A percentile compares a stretch with the other conserved stretches of the same genome.
Conservation (phyloP, 2,113 vertebrate genomes). For the Euleptes europaea region DNA sequence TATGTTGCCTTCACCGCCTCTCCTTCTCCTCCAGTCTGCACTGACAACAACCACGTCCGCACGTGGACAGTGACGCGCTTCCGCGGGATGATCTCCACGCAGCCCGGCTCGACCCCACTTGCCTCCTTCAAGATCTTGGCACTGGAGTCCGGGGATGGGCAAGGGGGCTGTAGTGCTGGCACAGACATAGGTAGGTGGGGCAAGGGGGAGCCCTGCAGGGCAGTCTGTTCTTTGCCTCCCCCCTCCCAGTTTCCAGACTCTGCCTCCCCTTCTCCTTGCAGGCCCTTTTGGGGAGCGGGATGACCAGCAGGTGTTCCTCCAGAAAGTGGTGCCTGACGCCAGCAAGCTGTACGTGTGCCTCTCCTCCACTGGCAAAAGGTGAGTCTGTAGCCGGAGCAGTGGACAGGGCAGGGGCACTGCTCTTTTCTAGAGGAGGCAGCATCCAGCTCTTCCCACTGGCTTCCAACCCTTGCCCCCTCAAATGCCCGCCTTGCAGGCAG, state of each 20-base stretch:
- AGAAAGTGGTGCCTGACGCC: slow-evolving; percentile 88
- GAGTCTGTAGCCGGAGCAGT: not conserved
- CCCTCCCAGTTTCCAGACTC: accelerated
- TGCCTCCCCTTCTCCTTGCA: slow-evolving; percentile 29
- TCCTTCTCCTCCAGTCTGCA: slow-evolving; percentile 78
- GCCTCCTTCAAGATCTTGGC: slow-evolving; percentile 92
- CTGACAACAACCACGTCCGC: slow-evolving; percentile 90
- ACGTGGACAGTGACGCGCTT: slow-evolving; percentile 93
- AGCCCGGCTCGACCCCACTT: slow-evolving; percentile 89
- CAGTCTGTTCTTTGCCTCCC: no score
- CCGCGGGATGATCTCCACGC: slow-evolving; percentile 93
- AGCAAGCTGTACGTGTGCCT: slow-evolving; percentile 87
- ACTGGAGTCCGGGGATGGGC: slow-evolving; percentile 82
- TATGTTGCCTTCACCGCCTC: not conserved
- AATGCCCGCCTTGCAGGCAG: no score
- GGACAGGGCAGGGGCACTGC: accelerated
- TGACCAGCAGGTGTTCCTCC: slow-evolving; percentile 92
- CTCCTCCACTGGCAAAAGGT: slow-evolving; percentile 91
- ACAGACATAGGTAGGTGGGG: slow-evolving; percentile 81
- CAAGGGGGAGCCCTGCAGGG: not conserved
- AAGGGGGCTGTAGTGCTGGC: slow-evolving; percentile 84
- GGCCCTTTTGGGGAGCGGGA: slow-evolving; percentile 90
- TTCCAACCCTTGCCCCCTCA: no score
- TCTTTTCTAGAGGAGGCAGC: not conserved
- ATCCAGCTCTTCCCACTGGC: no score